Conservation (phyloP, 2,797 vertebrate genomes). For the Galaxias olidus region DNA sequence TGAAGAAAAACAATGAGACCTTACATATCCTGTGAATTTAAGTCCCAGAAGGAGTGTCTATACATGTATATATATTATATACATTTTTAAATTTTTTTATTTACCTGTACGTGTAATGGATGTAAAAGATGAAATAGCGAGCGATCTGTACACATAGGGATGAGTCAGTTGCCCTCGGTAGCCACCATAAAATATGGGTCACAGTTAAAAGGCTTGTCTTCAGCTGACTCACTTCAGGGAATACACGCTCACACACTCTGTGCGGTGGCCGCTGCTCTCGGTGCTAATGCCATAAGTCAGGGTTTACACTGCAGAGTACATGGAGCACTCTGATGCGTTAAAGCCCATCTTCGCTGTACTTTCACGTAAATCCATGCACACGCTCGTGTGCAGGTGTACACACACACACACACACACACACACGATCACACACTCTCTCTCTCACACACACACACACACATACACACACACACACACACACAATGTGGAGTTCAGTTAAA, state of each 20-base stretch:
- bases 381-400: background rate
- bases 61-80: too few relatives aligned
- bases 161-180: background rate
- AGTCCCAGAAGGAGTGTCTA: too few relatives aligned
- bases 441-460: too few relatives aligned
- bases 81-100: too few relatives aligned
- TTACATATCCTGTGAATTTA: too few relatives aligned
- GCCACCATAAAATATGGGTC: background rate
- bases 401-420: conserved; percentile 4
- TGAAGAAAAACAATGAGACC: too few relatives aligned
- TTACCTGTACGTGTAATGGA: too few relatives aligned
- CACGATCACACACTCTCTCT: background rate
- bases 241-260: background rate
- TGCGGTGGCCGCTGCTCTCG: too few relatives aligned
- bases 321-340: background rate
- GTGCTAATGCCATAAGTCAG: too few relatives aligned
- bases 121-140: background rate
- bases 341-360: too few relatives aligned
- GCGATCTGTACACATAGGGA: background rate
- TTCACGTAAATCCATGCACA: background rate
- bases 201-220: background rate
- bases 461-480: too few relatives aligned
- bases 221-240: background rate
- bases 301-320: conserved; percentile 24
- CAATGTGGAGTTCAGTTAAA: too few relatives aligned